Base-by-base conservation (phyloP, 2,113 vertebrate species). In the Xyrauchen texanus region DNA sequence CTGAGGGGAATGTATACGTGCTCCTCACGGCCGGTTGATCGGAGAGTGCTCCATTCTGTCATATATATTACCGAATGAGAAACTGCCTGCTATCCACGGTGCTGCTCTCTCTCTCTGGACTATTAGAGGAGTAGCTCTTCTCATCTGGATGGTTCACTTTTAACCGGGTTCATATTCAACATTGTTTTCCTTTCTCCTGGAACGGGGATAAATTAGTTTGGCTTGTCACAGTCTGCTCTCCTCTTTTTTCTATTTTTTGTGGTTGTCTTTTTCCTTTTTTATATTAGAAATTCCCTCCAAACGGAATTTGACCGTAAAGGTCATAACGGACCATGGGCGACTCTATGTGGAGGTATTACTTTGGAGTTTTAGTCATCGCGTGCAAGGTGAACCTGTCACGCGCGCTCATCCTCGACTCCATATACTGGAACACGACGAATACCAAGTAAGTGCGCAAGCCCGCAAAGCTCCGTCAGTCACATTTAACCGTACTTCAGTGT, bases 381-480 rank as follows among this genome's bases (percentile, higher is more conserved):
- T 96, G 95, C 93, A 94, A 95, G 92, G 93, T 96, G 93, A 94
- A 95, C 79, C 86, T 96, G 87, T 95, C 95, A 88, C 94, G 95
- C 69, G 95, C 96, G 85, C 91, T 96, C 90, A 96, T 99, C 88
- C 92, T 99, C 89, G 97, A 98, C 81, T 97, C 97, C 85, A 98
- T 99, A 87, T 98, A 98, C 89, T 99, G 97, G 97, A 99, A 99
- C 95, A 97, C 97, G 81, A 98, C 97, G 82, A 99, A 99, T 89
- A 94, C 94, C 93, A 99, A 97, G 97, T 99, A 95, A 98, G 97
- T 89, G 64, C 44, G 47, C 62, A 53, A 64, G 57, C 52, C 46
- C 21, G 21, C 21, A 34, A 34, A 34, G 21, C 21, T 34, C 21
- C 21, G 3, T 34, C 6, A 62, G 13, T 72, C 44, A 65, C 34